Base-by-base conservation (phyloP, 2,797 vertebrate genomes). In the Aotus griseimembra region DNA sequence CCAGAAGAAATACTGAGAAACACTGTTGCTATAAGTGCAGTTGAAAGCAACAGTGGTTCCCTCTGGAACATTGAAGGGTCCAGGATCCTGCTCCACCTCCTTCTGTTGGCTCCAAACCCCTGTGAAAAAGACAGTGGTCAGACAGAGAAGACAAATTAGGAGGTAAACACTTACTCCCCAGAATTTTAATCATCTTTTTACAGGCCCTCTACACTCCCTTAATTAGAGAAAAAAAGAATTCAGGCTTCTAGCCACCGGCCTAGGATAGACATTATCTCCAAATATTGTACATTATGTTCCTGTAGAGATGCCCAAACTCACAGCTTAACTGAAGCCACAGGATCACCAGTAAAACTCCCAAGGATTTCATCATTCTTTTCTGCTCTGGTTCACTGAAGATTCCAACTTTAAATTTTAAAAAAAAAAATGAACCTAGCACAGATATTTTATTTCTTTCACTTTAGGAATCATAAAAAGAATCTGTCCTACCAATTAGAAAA, bases 321-420 rank as follows among this genome's bases (percentile, higher is more conserved):
- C 97, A 57, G 6, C 13, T 87, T n/a, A 96, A 28, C 11, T 94
- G 97, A 94, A 97, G 61, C 76, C 92, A 96, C 19, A 97, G 50
- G 14, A 73, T 72, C 48, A 84, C 64, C 4, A 97, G 33, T 0
- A 28, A 84, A 83, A 58, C 14, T 28, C 30, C 17, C 2, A 73
- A 44, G 3, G 14, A 70, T 24, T 48, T 39, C 93, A 87, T 88
- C 19, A 36, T 84, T 90, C 20, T 96, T 52, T 50, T 81, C 19
- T 55, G 15, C 26, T 0, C 55, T 84, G 24, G 10, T 77, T 87
- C 36, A 79, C 67, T 76, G 28, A 83, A 10, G 39, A 91, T 19
- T 90, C 30, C 82, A 58, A 57, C 36, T 84, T 76, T 44, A 95
- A 57, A 15, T 5, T 5, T 9, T 10, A 55, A 33, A 92, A 93